Evolutionary conservation across 2,797 vertebrate genomes (phyloP).

Genomic region (Microctenopoma lineatum): DNA sequence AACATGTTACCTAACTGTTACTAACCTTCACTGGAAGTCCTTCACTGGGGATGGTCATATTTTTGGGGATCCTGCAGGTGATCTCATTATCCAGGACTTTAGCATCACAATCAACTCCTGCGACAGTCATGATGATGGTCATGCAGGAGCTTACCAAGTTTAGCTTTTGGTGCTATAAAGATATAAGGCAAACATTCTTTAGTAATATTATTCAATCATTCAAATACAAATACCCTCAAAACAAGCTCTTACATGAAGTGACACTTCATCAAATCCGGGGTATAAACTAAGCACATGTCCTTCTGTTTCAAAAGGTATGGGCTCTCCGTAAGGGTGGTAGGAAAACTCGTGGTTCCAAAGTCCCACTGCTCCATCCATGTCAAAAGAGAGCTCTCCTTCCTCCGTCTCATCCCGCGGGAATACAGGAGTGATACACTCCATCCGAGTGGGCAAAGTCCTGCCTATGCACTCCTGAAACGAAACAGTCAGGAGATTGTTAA

Average conservation of each 20-base stretch:
- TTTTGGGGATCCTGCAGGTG: conserved; percentile 88
- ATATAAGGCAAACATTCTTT: background rate
- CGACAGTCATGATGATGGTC: conserved; percentile 90
- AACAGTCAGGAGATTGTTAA: background rate
- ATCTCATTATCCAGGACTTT: conserved; percentile 90
- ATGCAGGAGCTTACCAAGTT: conserved; percentile 87
- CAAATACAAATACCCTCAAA: background rate
- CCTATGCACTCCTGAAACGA: conserved; percentile 83
- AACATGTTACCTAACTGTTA: background rate
- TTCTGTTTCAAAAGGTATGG: conserved; percentile 82
- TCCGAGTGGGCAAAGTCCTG: conserved; percentile 68
- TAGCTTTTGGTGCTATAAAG: conserved; percentile 88
- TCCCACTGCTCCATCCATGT: conserved; percentile 84
- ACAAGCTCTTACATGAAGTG: conserved; percentile 85
- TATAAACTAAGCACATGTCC: conserved; percentile 79
- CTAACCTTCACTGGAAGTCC: conserved; percentile 87
- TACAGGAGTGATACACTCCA: conserved; percentile 85
- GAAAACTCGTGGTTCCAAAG: conserved; percentile 82
- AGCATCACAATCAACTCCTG: conserved; percentile 86
- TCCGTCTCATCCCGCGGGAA: conserved; percentile 82
- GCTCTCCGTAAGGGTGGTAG: conserved; percentile 84
- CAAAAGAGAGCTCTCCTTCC: conserved; percentile 85
- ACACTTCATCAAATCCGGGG: conserved; percentile 84
- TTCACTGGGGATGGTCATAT: conserved; percentile 80
- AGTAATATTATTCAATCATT: background rate